Percentiles rank a stretch among this genome's conserved stretches.
Evolutionary conservation across 2,888 invertebrate species (phyloP).

Genomic region (Drosophila crucigera): DNA sequence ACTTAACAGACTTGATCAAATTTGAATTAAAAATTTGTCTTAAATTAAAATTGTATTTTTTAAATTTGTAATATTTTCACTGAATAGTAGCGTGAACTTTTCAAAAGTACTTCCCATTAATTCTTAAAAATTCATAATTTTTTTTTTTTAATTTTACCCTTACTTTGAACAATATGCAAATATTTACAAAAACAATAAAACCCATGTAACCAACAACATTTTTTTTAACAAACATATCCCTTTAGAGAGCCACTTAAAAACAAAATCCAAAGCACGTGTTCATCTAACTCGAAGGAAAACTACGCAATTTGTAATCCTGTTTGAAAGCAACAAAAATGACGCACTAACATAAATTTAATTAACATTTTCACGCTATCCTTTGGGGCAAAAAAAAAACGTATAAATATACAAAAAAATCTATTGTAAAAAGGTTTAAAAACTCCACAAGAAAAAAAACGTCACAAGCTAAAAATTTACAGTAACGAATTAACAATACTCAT

Average conservation of each 20-base stretch:
- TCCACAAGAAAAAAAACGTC: slow-evolving; percentile 26
- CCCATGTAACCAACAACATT: not conserved
- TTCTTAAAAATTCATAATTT: not conserved
- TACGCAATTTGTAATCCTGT: slow-evolving; percentile 56
- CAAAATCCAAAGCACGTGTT: slow-evolving; percentile 33
- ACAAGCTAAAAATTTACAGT: slow-evolving; percentile 45
- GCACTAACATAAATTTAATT: slow-evolving; percentile 69
- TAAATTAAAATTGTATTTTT: not conserved
- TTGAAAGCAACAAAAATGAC: slow-evolving; percentile 53
- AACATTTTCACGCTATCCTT: slow-evolving; percentile 58
- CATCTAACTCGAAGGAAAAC: slow-evolving; percentile 18
- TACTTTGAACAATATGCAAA: slow-evolving; percentile 1
- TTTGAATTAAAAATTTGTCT: not conserved
- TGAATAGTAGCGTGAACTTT: not conserved
- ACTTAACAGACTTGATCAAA: not conserved
- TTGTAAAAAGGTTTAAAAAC: slow-evolving; percentile 46
- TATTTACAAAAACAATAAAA: slow-evolving; percentile 13
- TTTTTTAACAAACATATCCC: not conserved
- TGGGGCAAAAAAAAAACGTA: slow-evolving; percentile 36
- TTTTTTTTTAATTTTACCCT: not conserved
- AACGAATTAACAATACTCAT: slow-evolving; percentile 59
- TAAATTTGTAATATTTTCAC: not conserved
- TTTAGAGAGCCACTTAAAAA: slow-evolving; percentile 4
- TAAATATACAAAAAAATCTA: slow-evolving; percentile 35
- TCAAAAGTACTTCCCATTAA: not conserved